Base-by-base conservation (phyloP, 1,140 invertebrate species). In the Trichomalopsis sarcophagae region DNA sequence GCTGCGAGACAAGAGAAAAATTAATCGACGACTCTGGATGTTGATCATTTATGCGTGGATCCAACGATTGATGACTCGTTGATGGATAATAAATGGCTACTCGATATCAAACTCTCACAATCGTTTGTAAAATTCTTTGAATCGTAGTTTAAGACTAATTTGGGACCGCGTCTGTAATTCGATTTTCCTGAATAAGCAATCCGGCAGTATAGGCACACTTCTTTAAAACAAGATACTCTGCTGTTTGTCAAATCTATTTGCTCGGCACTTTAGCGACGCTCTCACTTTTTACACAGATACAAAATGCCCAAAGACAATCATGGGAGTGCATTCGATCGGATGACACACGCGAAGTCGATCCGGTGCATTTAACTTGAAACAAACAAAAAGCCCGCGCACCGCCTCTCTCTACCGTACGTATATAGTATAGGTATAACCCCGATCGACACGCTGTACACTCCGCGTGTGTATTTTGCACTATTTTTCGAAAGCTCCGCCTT, bases 401-500 rank as follows among this genome's bases (percentile, higher is more conserved):
- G 33, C 33, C 33, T 36, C 33, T 3, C 33, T 36, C 33, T 36
- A 36, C 33, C 33, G 7, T 44, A 44, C 40, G 9, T 44, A 44
- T 44, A 44, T 27, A 27, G 27, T 1, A 27, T 27, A 27, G 27
- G 27, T 17, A 11, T 21, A 44, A 21, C 44, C 44, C 74, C 36
- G 40, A 47, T 23, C 21, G 17, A 44, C 74, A 47, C 30, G 30
- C 33, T 14, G 14, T 44, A 11, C 74, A 40, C 44, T 47, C 47
- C 11, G 7, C n/a, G 23, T 78, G 80, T 82, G 73, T 85, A 78
- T 78, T 85, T 82, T 82, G 27, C 73, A 5, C 21, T 85, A 30
- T 82, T 85, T 85, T 85, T 82, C 62, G 55, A 77, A 80, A 84
- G 78, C 75, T 27, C 50, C 69, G 23, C 21, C 69, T 80, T 84